Base-by-base conservation (phyloP, 2,888 invertebrate genomes). In the Pelosia muscerda region DNA sequence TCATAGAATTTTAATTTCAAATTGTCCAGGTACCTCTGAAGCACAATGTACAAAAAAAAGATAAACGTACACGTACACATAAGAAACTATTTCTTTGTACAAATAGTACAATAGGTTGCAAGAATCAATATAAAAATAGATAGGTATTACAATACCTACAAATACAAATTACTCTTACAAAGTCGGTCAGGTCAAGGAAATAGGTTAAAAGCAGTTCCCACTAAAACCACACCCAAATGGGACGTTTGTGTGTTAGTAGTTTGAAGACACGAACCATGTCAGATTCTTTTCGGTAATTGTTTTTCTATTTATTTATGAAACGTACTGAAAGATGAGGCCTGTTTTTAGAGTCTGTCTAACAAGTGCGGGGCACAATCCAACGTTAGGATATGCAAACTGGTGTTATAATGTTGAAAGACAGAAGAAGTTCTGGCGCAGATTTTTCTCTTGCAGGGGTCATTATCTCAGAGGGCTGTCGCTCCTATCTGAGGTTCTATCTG, bases 131-230 rank as follows among this genome's bases (percentile, higher is more conserved):
- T 25, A 15, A 59, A 34, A 25, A 13, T 59, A 59, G 38, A 59
- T 10, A 59, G 38, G 38, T 10, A 23, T 15, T 34, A 19, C 34
- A 59, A 23, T 25, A 49, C 19, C 19, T 42, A 49, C n/a, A n/a
- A n/a, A n/a, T 5, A 19, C 8, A 49, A 49, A 49, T 49, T 49
- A 49, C n/a, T 49, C n/a, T 25, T 25, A 59, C 38, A 38, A 38
- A 59, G 19, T 34, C 19, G 49, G 49, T n/a, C 49, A 25, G 38
- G 59, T 25, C 38, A 38, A 38, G 38, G 59, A 59, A 59, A 25
- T 25, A 38, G 59, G 59, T 59, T 38, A 19, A 38, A 38, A 38
- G 2, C 15, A 13, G 38, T 38, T 38, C 38, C 38, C 25, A 23
- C 0, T 38, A 13, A 38, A 59, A 23, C 34, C 59, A 15, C 59